Percentiles rank a stretch among this genome's conserved stretches.
Evolutionary conservation across 2,113 vertebrate species (phyloP).

Genomic region (Ceratotherium simum): DNA sequence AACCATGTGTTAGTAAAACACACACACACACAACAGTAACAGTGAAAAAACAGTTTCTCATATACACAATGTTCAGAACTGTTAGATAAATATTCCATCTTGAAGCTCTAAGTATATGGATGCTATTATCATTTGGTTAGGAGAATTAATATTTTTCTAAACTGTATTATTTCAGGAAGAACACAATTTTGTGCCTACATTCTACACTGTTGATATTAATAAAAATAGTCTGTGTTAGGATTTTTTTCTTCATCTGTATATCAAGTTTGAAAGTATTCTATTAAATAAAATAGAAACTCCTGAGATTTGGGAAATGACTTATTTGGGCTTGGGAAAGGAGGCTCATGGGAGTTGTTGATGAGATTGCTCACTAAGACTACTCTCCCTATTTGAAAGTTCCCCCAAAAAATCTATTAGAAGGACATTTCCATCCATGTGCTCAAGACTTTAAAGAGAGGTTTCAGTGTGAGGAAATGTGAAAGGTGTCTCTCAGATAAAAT

Average conservation of each 20-base stretch:
- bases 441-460: background rate
- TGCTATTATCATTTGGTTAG: background rate
- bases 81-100: background rate
- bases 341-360: background rate
- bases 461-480: background rate
- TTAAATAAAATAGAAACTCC: background rate
- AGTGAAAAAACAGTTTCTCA: background rate
- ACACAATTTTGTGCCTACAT: background rate
- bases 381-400: background rate
- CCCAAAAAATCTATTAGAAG: background rate
- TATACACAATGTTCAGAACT: background rate
- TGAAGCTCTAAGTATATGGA: background rate
- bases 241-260: background rate
- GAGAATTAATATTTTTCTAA: conserved; percentile 25
- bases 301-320: background rate
- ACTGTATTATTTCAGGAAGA: conserved; percentile 14
- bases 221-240: background rate
- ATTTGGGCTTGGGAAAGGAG: background rate
- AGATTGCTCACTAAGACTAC: background rate
- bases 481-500: background rate
- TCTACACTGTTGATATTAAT: conserved; percentile 1
- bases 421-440: background rate
- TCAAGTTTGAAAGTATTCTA: background rate
- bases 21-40: background rate
- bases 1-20: background rate